phyloP scores from a whole-genome alignment of 2,888 invertebrate genomes.

The Aleiodes testaceus region DNA sequence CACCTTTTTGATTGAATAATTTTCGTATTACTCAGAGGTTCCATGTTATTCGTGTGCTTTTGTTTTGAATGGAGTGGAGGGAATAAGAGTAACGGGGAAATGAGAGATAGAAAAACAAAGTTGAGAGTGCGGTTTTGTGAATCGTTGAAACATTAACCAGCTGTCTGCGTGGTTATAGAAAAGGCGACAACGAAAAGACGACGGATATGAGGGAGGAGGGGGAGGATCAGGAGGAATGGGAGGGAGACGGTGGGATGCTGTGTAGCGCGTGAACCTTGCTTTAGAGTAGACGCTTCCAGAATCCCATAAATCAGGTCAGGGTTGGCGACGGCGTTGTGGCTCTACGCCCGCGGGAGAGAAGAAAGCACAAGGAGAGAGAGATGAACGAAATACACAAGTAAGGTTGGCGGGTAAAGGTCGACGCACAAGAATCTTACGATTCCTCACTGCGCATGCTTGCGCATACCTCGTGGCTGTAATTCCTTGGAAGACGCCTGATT shows the following conservation, averaged over 20 bases:
- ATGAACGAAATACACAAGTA: slow-evolving; percentile 55
- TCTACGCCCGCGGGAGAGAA: slow-evolving; percentile 52
- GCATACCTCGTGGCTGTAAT: slow-evolving; percentile 35
- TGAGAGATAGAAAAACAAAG: slow-evolving; percentile 26
- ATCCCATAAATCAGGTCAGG: slow-evolving; percentile 78
- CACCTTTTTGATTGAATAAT: too few relatives aligned
- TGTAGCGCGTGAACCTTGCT: slow-evolving; percentile 59
- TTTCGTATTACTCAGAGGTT: background rate
- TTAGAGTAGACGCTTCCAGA: slow-evolving; percentile 75
- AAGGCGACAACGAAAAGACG: slow-evolving; percentile 17
- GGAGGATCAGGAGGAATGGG: slow-evolving; percentile 11
- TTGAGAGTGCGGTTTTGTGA: slow-evolving; percentile 35
- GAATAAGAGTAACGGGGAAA: background rate
- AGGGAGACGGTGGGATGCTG: slow-evolving; percentile 45
- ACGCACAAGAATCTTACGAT: slow-evolving; percentile 66
- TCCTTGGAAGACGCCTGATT: slow-evolving; percentile 7
- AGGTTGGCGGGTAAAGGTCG: slow-evolving; percentile 70
- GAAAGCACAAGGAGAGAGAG: slow-evolving; percentile 59
- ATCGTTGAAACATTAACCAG: slow-evolving; percentile 66
- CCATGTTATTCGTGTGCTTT: background rate
- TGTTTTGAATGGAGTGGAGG: slow-evolving; percentile 6
- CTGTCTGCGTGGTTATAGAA: slow-evolving; percentile 59
- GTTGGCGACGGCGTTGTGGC: slow-evolving; percentile 68
- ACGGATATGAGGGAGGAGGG: slow-evolving; percentile 24
- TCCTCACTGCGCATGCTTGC: slow-evolving; percentile 55